These are phyloP conservation scores for Molothrus ater DNA, from an alignment of 2,797 vertebrate genomes.

Conservation along the genomic window DNA sequence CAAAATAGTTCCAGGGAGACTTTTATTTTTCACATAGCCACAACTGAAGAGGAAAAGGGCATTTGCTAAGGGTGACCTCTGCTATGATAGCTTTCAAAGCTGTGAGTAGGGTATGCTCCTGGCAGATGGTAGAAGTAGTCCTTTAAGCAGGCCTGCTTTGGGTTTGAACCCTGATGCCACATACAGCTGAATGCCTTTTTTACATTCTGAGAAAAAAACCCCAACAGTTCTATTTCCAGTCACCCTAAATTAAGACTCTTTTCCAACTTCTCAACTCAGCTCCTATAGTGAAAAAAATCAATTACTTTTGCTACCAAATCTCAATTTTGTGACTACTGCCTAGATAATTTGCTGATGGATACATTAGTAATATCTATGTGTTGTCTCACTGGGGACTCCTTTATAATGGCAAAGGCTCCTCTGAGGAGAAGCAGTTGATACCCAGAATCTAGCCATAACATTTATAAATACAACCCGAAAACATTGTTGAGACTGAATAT, in stretches of 20 bases:
- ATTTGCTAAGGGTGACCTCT: not conserved
- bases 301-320: not conserved
- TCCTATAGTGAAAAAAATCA: not conserved
- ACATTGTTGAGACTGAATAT: not conserved
- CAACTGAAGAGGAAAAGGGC: not conserved
- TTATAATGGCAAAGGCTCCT: not conserved
- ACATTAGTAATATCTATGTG: not conserved
- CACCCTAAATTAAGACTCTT: not conserved
- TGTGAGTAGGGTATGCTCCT: not conserved
- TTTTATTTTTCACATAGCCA: not conserved
- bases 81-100: not conserved
- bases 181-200: not conserved
- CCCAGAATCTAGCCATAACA: not conserved
- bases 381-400: not conserved
- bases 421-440: not conserved
- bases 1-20: not conserved
- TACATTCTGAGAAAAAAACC: not conserved
- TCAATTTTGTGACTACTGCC: conserved; percentile 15
- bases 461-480: not conserved
- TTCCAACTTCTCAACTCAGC: not conserved
- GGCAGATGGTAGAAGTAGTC: not conserved
- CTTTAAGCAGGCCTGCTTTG: not conserved
- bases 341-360: conserved; percentile 27
- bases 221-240: not conserved
- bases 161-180: not conserved